Evolutionary conservation across 2,113 vertebrate genomes (phyloP).

Genomic region (Hippoglossus stenolepis): DNA sequence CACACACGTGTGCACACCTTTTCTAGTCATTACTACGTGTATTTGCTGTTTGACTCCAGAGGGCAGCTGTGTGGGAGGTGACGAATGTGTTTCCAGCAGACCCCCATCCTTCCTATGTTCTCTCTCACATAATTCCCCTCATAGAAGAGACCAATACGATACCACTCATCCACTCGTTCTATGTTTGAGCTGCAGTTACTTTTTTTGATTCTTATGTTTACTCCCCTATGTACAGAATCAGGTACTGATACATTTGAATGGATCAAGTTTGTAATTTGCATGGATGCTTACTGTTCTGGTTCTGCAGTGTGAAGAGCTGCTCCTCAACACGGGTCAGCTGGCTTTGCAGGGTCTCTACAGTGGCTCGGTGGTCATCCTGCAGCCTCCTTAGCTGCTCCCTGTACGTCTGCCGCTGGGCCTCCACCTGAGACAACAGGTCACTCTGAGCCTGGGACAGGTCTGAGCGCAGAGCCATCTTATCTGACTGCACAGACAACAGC

Average conservation of each 20-base stretch:
- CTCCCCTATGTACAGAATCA: not conserved
- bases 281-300: slow-evolving; percentile 83
- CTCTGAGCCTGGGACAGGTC: slow-evolving; percentile 86
- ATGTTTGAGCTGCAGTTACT: not conserved
- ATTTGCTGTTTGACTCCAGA: slow-evolving; percentile 60
- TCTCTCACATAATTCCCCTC: slow-evolving; percentile 36
- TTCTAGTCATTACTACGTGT: slow-evolving; percentile 47
- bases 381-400: slow-evolving; percentile 91
- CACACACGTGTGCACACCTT: slow-evolving; percentile 23
- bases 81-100: slow-evolving; percentile 63
- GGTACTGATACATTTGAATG: not conserved
- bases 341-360: slow-evolving; percentile 92
- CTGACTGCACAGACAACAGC: slow-evolving; percentile 89
- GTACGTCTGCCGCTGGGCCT: slow-evolving; percentile 86
- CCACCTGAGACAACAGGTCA: slow-evolving; percentile 88
- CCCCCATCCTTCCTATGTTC: slow-evolving; percentile 7
- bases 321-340: slow-evolving; percentile 90
- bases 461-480: slow-evolving; percentile 87
- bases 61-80: slow-evolving; percentile 81
- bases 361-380: slow-evolving; percentile 94
- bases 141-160: not conserved
- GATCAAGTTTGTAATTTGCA: not conserved
- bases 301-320: slow-evolving; percentile 92
- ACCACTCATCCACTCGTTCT: not conserved
- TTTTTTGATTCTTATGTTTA: not conserved